A percentile compares a stretch with the other conserved stretches of the same genome.
Evolutionary conservation across 1,140 invertebrate species (phyloP).

Genomic region (Ceratosolen solmsi): DNA sequence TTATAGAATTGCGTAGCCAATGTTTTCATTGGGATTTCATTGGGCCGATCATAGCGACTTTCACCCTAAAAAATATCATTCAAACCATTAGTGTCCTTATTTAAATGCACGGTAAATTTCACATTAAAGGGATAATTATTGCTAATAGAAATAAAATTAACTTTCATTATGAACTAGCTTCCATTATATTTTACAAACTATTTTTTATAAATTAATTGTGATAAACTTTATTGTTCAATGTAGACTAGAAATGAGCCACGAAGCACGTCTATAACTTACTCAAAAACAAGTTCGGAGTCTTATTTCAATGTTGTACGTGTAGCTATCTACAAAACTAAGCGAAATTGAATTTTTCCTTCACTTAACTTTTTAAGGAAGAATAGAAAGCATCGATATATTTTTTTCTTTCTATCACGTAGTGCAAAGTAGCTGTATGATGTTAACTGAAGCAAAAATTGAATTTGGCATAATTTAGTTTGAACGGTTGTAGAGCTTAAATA

Average conservation of each 20-base stretch:
- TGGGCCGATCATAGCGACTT: too few species aligned
- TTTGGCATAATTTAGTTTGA: not conserved
- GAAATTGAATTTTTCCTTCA: constrained; percentile 8
- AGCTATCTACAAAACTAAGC: not conserved
- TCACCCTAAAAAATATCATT: too few species aligned
- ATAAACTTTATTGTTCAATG: not conserved
- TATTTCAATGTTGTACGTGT: not conserved
- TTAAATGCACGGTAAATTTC: too few species aligned
- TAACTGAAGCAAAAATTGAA: constrained; percentile 8
- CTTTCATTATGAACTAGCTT: too few species aligned
- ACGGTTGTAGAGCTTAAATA: not conserved
- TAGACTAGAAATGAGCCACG: not conserved
- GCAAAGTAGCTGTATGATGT: not conserved
- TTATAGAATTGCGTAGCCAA: too few species aligned
- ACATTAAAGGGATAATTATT: too few species aligned
- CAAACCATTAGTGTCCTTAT: too few species aligned
- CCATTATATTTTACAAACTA: not conserved
- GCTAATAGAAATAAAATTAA: too few species aligned
- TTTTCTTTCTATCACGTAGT: not conserved
- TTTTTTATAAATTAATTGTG: not conserved
- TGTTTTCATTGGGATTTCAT: too few species aligned
- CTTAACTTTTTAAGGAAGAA: constrained; percentile 9
- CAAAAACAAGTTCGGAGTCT: not conserved
- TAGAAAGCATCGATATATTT: not conserved
- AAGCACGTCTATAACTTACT: not conserved